Evolutionary conservation across 2,888 invertebrate genomes (phyloP).

Genomic region (Diloba caeruleocephala): DNA sequence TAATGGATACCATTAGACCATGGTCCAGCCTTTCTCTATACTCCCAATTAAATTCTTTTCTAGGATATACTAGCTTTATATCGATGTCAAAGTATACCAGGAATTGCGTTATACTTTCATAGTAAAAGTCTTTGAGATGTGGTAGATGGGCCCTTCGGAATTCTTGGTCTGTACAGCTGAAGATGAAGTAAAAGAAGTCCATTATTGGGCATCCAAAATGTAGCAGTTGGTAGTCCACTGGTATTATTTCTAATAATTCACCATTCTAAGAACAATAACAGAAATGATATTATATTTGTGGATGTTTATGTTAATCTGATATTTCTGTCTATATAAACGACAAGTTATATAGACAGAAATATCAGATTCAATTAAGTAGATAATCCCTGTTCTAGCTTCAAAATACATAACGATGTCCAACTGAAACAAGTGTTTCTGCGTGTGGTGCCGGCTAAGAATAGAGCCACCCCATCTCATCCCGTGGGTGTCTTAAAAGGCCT

Average conservation of each 20-base stretch:
- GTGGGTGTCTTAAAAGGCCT: too few species aligned
- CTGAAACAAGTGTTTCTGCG: too few species aligned
- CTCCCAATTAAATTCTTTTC: conserved; percentile 59
- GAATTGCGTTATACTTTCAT: conserved; percentile 56
- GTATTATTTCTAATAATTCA: conserved; percentile 57
- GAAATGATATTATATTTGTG: too few species aligned
- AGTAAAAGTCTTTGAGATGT: conserved; percentile 64
- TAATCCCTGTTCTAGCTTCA: too few species aligned
- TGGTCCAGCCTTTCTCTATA: conserved; percentile 58
- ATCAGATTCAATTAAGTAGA: too few species aligned
- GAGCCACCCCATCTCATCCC: too few species aligned
- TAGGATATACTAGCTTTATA: conserved; percentile 59
- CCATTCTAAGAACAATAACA: too few species aligned
- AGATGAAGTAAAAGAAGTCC: conserved; percentile 68
- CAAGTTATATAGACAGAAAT: too few species aligned
- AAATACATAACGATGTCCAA: too few species aligned
- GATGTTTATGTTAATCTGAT: too few species aligned
- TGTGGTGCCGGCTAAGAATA: too few species aligned
- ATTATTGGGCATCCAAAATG: conserved; percentile 63
- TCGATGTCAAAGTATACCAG: conserved; percentile 64
- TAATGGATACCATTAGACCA: conserved; percentile 58
- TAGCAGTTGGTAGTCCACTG: conserved; percentile 67
- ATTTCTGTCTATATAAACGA: too few species aligned
- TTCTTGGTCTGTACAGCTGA: conserved; percentile 59
- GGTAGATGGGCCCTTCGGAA: conserved; percentile 63